A percentile compares a stretch with the other conserved stretches of the same genome.
phyloP scores from a whole-genome alignment of 2,888 invertebrate genomes.

The Lypha dubia region DNA sequence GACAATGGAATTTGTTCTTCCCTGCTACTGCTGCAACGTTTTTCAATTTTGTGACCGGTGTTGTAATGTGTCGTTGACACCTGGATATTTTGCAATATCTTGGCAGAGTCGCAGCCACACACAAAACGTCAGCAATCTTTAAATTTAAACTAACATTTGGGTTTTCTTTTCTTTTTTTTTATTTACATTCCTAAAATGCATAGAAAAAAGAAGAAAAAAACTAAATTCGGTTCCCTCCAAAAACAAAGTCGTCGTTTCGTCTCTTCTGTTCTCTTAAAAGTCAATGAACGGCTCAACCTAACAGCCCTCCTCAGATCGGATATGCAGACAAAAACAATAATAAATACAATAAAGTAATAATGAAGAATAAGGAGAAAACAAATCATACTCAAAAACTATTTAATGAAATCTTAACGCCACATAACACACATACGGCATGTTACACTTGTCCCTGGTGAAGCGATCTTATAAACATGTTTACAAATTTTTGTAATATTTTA shows the following conservation, averaged over 20 bases:
- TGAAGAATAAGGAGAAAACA: constrained; percentile 38
- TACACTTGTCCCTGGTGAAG: constrained; percentile 21
- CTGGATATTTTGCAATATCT: constrained; percentile 73
- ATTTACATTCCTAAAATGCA: constrained; percentile 32
- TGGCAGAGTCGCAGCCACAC: constrained; percentile 63
- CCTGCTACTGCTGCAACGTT: background rate
- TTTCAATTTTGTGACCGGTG: constrained; percentile 60
- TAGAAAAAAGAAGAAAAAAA: constrained; percentile 11
- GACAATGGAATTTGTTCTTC: constrained; percentile 38
- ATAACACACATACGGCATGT: constrained; percentile 28
- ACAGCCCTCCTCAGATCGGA: constrained; percentile 39
- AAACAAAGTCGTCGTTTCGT: constrained; percentile 34
- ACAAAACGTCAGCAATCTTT: constrained; percentile 54
- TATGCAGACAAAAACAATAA: constrained; percentile 39
- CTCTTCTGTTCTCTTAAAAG: too few species aligned
- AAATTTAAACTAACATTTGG: constrained; percentile 56
- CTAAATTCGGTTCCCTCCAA: constrained; percentile 62
- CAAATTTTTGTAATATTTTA: too few species aligned
- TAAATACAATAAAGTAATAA: constrained; percentile 37
- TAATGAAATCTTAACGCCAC: constrained; percentile 66
- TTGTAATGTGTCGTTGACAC: constrained; percentile 71
- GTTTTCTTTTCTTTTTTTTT: too few species aligned
- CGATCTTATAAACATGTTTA: background rate
- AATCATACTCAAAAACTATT: constrained; percentile 40
- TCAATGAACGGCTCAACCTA: constrained; percentile 62